Evolutionary conservation across 2,797 vertebrate species (phyloP).

Genomic region (Phalloptychus januarius): DNA sequence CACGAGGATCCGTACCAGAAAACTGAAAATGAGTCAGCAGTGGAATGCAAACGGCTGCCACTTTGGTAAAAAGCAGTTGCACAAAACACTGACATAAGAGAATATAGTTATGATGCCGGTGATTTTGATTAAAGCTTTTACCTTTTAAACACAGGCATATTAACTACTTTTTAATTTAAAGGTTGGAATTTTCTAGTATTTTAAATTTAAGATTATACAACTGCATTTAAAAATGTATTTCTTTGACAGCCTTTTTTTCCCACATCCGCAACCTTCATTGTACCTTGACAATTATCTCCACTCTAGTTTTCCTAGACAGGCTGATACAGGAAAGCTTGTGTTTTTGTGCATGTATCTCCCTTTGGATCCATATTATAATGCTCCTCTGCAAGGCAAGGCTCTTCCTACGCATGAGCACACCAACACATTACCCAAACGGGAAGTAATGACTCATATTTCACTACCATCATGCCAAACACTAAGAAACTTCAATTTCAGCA

Average conservation of each 20-base stretch:
- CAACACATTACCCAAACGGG: constrained; percentile 33
- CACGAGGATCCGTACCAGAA: neutral
- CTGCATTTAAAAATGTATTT: neutral
- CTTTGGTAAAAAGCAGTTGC: neutral
- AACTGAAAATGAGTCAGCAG: neutral
- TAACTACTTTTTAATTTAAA: neutral
- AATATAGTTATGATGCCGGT: neutral
- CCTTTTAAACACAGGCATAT: neutral
- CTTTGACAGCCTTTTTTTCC: neutral
- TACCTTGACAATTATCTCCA: neutral
- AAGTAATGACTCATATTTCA: constrained; percentile 62
- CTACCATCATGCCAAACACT: constrained; percentile 25
- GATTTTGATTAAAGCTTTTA: neutral
- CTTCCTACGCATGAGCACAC: constrained; percentile 26
- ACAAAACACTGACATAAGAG: neutral
- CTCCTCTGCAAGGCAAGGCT: constrained; percentile 15
- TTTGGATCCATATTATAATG: constrained; percentile 30
- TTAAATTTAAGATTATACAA: neutral
- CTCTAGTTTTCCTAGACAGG: neutral
- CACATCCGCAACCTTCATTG: neutral
- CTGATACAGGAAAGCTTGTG: neutral
- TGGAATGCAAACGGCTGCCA: neutral
- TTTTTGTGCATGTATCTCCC: constrained; percentile 9
- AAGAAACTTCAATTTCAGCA: constrained; percentile 23
- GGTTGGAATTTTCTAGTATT: neutral